These are phyloP conservation scores for Grallaria varia DNA, from an alignment of 2,113 vertebrate species.

Conservation along the genomic window DNA sequence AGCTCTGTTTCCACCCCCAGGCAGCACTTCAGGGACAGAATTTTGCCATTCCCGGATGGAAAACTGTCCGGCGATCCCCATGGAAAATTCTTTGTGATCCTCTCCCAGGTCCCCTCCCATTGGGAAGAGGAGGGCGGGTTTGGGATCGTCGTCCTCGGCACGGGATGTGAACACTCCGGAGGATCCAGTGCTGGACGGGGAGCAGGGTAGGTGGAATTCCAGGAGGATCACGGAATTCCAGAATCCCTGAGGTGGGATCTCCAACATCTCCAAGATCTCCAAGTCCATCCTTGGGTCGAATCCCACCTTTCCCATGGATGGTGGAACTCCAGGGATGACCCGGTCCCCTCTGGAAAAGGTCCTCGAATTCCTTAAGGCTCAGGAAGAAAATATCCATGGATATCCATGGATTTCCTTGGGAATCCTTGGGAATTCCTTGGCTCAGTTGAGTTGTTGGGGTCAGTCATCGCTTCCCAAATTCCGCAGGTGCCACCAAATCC, in stretches of 20 bases:
- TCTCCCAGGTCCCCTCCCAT: slow-evolving; percentile 39
- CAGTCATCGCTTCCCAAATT: background rate
- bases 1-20: too few species aligned
- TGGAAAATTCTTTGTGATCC: background rate
- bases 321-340: too few species aligned
- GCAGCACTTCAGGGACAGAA: background rate
- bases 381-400: background rate
- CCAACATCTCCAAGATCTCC: background rate
- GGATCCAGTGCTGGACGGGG: background rate
- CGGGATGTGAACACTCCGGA: background rate
- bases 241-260: too few species aligned
- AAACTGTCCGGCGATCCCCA: too few species aligned
- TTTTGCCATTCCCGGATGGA: background rate
- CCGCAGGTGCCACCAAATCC: slow-evolving; percentile 1
- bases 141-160: background rate
- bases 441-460: background rate
- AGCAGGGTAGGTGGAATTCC: background rate
- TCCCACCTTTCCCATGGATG: background rate
- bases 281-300: background rate
- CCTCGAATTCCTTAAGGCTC: background rate
- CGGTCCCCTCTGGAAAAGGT: background rate
- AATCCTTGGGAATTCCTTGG: background rate
- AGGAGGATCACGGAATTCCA: accelerated
- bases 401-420: background rate
- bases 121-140: background rate